Base-by-base conservation (phyloP, 1,140 invertebrate genomes). In the Drosophila watanabei region DNA sequence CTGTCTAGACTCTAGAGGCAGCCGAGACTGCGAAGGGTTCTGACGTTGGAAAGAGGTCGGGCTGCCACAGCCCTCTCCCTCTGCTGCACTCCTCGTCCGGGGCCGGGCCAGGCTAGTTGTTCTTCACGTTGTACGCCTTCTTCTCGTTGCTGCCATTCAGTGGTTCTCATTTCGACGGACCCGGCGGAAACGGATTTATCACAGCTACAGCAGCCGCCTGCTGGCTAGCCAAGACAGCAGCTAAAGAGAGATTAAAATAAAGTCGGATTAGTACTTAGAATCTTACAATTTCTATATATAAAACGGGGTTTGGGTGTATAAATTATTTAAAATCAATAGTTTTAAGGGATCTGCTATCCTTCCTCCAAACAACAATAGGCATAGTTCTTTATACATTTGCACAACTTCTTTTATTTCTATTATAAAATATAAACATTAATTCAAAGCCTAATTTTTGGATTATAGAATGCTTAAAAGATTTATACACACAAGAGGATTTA, bases 221-320 rank as follows among this genome's bases (percentile, higher is more conserved):
- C 93, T 96, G 96, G 94, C 96, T 97, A 84, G 96, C 96, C 92
- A 97, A 94, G 83, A 97, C 96, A 93, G 96, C 96, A 94, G 96
- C 96, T 97, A 95, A 24, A 24, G 92, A 96, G 95, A 83, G 46
- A 57, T 24, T 56, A 24, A 54, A 13, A 51, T 16, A 43, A 33
- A 14, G 16, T n/a, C 8, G n/a, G n/a, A 52, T 73, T 39, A 79
- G 46, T 20, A 33, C 45, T 46, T 51, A 24, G 32, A 5, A n/a
- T n/a, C n/a, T n/a, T n/a, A n/a, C n/a, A n/a, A n/a, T n/a, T n/a
- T n/a, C n/a, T n/a, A n/a, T n/a, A n/a, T n/a, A n/a, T n/a, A n/a
- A n/a, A n/a, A n/a, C n/a, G n/a, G n/a, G n/a, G n/a, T n/a, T 11
- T 4, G 13, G 13, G 52, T 20, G 32, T 14, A 9, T 35, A 35